A percentile compares a stretch with the other conserved stretches of the same genome.
Evolutionary conservation across 2,113 vertebrate species (phyloP).

Genomic region (Sander lucioperca): DNA sequence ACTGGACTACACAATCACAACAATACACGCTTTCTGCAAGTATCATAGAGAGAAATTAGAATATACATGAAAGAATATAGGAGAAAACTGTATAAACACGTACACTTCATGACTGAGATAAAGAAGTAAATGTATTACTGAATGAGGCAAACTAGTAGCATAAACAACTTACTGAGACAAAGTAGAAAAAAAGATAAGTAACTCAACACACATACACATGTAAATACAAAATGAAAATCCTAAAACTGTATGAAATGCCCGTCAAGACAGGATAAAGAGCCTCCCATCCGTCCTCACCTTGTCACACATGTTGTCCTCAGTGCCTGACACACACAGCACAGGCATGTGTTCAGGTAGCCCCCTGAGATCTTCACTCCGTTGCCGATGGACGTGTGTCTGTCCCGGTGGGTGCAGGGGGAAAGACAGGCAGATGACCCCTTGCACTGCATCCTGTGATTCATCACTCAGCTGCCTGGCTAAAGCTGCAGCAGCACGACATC

Average conservation of each 20-base stretch:
- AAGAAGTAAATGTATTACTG: neutral
- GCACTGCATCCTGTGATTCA: conserved; percentile 79
- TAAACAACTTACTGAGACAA: neutral
- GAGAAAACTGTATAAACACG: neutral
- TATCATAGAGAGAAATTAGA: neutral
- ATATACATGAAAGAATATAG: neutral
- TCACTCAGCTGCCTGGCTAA: conserved; percentile 77
- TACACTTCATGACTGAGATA: neutral
- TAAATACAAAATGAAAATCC: neutral
- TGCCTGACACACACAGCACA: conserved; percentile 93
- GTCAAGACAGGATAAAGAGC: neutral
- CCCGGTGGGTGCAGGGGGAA: conserved; percentile 92
- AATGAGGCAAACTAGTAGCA: neutral
- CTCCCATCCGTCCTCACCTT: conserved; percentile 76
- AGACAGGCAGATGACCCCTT: conserved; percentile 91
- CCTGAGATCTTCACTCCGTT: conserved; percentile 90
- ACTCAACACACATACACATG: neutral
- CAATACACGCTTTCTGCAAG: neutral
- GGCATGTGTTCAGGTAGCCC: conserved; percentile 80
- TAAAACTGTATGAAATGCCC: neutral
- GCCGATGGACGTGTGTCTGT: conserved; percentile 83
- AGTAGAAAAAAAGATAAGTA: neutral
- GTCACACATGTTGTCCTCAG: conserved; percentile 93
- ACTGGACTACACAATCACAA: neutral
- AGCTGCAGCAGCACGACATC: conserved; percentile 90